Evolutionary conservation across 2,888 invertebrate genomes (phyloP).

Genomic region (Drosophila flavopinicola): DNA sequence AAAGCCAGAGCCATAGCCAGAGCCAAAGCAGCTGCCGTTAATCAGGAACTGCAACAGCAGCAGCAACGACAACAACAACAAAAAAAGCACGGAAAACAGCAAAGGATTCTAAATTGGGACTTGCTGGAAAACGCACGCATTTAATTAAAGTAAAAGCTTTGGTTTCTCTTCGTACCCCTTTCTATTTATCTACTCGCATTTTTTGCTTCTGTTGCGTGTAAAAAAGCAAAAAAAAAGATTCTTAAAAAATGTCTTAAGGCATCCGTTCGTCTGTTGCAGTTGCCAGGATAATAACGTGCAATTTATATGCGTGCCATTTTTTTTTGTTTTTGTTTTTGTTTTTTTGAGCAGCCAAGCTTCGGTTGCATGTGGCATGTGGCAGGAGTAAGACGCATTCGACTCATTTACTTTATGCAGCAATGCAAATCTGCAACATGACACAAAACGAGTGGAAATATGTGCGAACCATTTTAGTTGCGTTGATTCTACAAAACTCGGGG

Average conservation of each 20-base stretch:
- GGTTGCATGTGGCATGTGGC: constrained; percentile 8
- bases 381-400: constrained; percentile 25
- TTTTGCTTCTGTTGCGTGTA: constrained; percentile 26
- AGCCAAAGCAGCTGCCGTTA: constrained; percentile 61
- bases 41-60: constrained; percentile 62
- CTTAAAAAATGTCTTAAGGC: constrained; percentile 60
- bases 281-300: constrained; percentile 63
- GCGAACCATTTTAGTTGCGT: neutral
- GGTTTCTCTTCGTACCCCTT: constrained; percentile 39
- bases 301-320: constrained; percentile 70
- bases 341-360: constrained; percentile 5
- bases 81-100: constrained; percentile 25
- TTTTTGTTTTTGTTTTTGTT: too few species aligned
- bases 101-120: constrained; percentile 65
- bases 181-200: constrained; percentile 26
- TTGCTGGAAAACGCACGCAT: constrained; percentile 71
- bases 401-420: constrained; percentile 18
- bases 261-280: constrained; percentile 42
- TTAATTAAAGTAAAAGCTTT: constrained; percentile 77
- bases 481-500: constrained; percentile 15
- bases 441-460: neutral
- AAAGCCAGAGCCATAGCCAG: constrained; percentile 9
- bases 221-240: constrained; percentile 31
- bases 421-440: neutral
- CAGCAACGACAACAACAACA: constrained; percentile 1